These are phyloP conservation scores for Cirrhinus molitorella DNA, from an alignment of 2,797 vertebrate genomes.

Conservation along the genomic window DNA sequence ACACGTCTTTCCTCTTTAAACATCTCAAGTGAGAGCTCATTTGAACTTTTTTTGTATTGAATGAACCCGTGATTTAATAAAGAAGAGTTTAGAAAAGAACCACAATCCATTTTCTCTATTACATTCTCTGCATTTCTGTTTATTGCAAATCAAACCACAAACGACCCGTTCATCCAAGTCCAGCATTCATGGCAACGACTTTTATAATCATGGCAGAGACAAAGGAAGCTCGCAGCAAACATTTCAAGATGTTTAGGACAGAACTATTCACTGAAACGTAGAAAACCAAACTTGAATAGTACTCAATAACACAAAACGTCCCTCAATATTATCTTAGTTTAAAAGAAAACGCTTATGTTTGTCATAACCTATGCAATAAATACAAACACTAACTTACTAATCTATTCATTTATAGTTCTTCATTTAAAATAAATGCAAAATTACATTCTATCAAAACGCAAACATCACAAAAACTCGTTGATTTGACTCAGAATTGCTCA, in stretches of 20 bases:
- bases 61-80: constrained; percentile 31
- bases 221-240: constrained; percentile 16
- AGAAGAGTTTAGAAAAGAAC: constrained; percentile 41
- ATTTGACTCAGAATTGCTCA: constrained; percentile 6
- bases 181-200: constrained; percentile 9
- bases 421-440: constrained; percentile 40
- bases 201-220: constrained; percentile 44
- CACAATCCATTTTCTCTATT: constrained; percentile 23
- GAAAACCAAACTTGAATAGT: background rate
- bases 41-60: constrained; percentile 29
- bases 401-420: constrained; percentile 9
- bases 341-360: constrained; percentile 35
- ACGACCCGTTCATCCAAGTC: constrained; percentile 1
- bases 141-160: constrained; percentile 53
- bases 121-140: constrained; percentile 49
- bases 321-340: constrained; percentile 28
- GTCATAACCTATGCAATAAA: constrained; percentile 54
- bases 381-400: constrained; percentile 52
- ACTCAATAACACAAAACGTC: no score
- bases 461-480: constrained; percentile 2
- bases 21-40: constrained; percentile 11
- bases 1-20: background rate
- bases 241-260: background rate
- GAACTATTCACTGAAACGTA: background rate
- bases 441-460: constrained; percentile 47